Base-by-base conservation (phyloP, 2,113 vertebrate species). In the Nothocercus julius region DNA sequence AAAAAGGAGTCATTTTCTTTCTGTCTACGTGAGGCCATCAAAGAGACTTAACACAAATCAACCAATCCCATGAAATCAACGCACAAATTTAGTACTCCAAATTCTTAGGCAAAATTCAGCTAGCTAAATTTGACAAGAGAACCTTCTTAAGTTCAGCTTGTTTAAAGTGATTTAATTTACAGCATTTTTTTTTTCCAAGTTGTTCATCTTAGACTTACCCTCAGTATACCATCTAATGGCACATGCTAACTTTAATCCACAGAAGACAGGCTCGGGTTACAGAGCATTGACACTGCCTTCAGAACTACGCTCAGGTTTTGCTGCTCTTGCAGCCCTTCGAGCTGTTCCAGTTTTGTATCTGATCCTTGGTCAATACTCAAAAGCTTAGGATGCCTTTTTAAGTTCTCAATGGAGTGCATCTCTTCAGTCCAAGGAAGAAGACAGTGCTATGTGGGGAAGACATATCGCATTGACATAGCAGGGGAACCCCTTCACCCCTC, bases 1-100 rank as follows among this genome's bases (percentile, higher is more conserved):
- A 49, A 15, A 15, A 14, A 53, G 22, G 28, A 58, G 32, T 7
- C 11, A 54, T 6, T 36, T 63, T n/a, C 20, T 61, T 62, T 28
- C 19, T 42, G 14, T 54, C 42, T 17, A 15, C 27, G 17, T 5
- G 0, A 2, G 68, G 7, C 9, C 19, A 2, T 1, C 0, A 1
- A 53, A 40, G 16, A 66, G 9, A 70, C 13, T 4, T 18, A 47
- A 8, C 0, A 5, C 4, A 11, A 36, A 44, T 1, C 40, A 21
- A 8, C 3, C 0, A 5, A 21, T 0, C 4, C 4, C 27, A 15
- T 1, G 5, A 69, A 58, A 14, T 0, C 38, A 32, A 3, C 0
- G 7, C 3, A 20, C 2, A 6, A 38, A 20, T 6, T 6, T 8
- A 40, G 17, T 9, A 24, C 20, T 20, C 30, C 24, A 15, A 62